These are phyloP conservation scores for Actinopyga echinites DNA, from an alignment of 53 echinoderm and acorn worm species.

Conservation along the genomic window DNA sequence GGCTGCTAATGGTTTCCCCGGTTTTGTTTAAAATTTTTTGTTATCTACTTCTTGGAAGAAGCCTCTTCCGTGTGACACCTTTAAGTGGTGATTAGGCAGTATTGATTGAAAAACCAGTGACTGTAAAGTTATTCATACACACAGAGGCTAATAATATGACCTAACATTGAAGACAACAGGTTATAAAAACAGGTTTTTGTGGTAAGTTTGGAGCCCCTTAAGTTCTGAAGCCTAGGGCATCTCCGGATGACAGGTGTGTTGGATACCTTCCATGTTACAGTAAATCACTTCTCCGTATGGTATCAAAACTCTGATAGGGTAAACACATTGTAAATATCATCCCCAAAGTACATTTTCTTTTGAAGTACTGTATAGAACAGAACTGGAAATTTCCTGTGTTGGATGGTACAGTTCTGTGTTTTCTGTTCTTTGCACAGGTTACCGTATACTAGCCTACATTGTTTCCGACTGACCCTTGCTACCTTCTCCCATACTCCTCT, in stretches of 20 bases:
- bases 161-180: slow-evolving; percentile 1
- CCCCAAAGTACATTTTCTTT: too few relatives aligned
- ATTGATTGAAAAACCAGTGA: not conserved
- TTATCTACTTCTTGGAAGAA: slow-evolving; percentile 8
- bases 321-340: too few relatives aligned
- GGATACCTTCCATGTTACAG: not conserved
- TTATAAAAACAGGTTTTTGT: not conserved
- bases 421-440: too few relatives aligned
- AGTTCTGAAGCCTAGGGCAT: not conserved
- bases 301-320: too few relatives aligned
- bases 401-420: too few relatives aligned
- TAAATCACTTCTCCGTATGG: not conserved
- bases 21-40: not conserved
- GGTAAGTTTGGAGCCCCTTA: too few relatives aligned
- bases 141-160: slow-evolving; percentile 6
- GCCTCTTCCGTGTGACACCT: slow-evolving; percentile 5
- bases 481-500: too few relatives aligned
- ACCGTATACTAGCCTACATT: too few relatives aligned
- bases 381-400: too few relatives aligned
- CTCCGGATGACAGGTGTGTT: slow-evolving; percentile 10
- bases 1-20: not conserved
- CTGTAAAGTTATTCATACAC: not conserved
- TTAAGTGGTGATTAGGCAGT: not conserved
- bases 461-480: too few relatives aligned
- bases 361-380: too few relatives aligned